These are phyloP conservation scores for Neostethus bicornis DNA, from an alignment of 2,797 vertebrate species.

Conservation along the genomic window DNA sequence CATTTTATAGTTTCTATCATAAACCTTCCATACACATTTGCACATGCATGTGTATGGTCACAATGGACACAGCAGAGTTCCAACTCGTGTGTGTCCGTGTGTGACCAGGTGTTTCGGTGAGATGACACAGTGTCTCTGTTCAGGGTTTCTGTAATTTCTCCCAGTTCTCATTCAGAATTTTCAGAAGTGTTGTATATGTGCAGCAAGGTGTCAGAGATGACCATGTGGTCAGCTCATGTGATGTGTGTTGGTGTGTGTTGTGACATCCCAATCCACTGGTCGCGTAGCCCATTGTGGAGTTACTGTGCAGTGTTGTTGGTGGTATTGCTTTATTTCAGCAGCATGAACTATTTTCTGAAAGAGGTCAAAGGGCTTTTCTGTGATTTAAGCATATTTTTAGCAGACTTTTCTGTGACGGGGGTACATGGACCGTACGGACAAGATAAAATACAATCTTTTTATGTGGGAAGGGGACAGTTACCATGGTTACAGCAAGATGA, in stretches of 20 bases:
- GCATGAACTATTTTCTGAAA: conserved; percentile 24
- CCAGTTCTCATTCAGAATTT: not conserved
- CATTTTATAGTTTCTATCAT: conserved; percentile 46
- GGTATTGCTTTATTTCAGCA: conserved; percentile 64
- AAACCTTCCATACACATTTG: conserved; percentile 16
- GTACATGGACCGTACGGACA: conserved; percentile 63
- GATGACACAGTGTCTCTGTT: not conserved
- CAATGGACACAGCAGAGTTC: conserved; percentile 56
- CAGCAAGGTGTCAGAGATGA: conserved; percentile 3
- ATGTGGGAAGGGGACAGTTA: conserved; percentile 22
- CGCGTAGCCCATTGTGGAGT: conserved; percentile 72
- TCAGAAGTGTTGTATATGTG: not conserved
- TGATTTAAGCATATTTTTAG: conserved; percentile 17
- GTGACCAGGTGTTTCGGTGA: conserved; percentile 17
- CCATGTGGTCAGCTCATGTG: conserved; percentile 12
- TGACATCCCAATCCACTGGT: conserved; percentile 58
- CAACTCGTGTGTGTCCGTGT: conserved; percentile 31
- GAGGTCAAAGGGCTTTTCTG: conserved; percentile 24
- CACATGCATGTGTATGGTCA: conserved; percentile 37
- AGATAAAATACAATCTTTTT: conserved; percentile 38
- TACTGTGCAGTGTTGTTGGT: conserved; percentile 54
- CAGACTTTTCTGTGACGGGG: conserved; percentile 30
- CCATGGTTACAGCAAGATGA: conserved; percentile 48
- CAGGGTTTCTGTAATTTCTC: not conserved
- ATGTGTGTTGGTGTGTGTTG: conserved; percentile 41